phyloP scores from a whole-genome alignment of 2,113 vertebrate species.

The Paedocypris sp. region DNA sequence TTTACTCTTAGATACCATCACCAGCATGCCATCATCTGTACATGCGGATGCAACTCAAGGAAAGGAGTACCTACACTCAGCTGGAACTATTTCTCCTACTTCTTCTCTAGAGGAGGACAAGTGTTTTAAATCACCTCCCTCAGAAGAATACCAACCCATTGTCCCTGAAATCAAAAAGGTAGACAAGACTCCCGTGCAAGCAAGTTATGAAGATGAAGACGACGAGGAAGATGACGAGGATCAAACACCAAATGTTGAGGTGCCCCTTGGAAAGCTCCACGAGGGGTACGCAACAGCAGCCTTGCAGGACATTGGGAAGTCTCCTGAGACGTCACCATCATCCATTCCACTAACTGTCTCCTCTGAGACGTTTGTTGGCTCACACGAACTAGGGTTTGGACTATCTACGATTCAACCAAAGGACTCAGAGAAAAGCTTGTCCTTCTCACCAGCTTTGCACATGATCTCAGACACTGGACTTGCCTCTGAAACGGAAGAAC shows the following conservation, averaged over 20 bases:
- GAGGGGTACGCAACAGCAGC: slow-evolving; percentile 60
- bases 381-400: slow-evolving; percentile 20
- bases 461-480: slow-evolving; percentile 46
- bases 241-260: slow-evolving; percentile 65
- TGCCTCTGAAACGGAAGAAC: slow-evolving; percentile 71
- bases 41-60: slow-evolving; percentile 81
- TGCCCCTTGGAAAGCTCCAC: slow-evolving; percentile 67
- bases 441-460: slow-evolving; percentile 45
- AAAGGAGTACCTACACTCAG: slow-evolving; percentile 86
- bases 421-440: slow-evolving; percentile 37
- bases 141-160: slow-evolving; percentile 76
- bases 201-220: slow-evolving; percentile 63
- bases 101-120: slow-evolving; percentile 96
- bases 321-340: slow-evolving; percentile 24
- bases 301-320: slow-evolving; percentile 54
- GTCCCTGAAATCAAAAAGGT: slow-evolving; percentile 63
- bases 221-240: slow-evolving; percentile 73
- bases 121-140: slow-evolving; percentile 89
- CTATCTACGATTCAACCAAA: slow-evolving; percentile 35
- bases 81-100: slow-evolving; percentile 92
- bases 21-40: slow-evolving; percentile 72
- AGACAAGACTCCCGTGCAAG: slow-evolving; percentile 46
- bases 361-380: slow-evolving; percentile 17
- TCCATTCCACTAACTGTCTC: slow-evolving; percentile 21
- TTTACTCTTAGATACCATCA: slow-evolving; percentile 76